phyloP scores from a whole-genome alignment of 2,113 vertebrate genomes.

The Penelope pileata region DNA sequence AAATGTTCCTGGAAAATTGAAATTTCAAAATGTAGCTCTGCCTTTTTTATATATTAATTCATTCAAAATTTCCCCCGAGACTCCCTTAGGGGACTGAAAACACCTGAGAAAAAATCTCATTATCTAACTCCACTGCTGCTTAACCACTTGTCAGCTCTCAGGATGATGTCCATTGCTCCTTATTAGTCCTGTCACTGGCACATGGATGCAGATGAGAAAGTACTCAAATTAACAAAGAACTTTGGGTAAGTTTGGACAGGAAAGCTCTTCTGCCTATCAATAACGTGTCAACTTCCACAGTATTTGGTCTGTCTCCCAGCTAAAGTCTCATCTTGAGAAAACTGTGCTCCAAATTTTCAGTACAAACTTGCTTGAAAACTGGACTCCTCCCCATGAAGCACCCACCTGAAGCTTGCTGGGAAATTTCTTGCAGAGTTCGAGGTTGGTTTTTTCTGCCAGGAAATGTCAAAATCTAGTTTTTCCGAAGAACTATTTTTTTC shows the following conservation, averaged over 20 bases:
- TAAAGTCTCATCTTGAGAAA: neutral
- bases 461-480: neutral
- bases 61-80: constrained; percentile 12
- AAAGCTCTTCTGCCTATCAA: neutral
- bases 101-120: neutral
- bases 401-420: neutral
- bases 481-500: neutral
- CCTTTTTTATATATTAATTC: neutral
- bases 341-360: neutral
- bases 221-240: neutral
- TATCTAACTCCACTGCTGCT: neutral
- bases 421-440: neutral
- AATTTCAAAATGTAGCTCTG: constrained; percentile 13
- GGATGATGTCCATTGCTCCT: neutral
- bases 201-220: neutral
- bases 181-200: neutral
- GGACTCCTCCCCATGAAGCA: neutral
- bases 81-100: neutral
- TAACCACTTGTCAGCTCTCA: constrained; percentile 15
- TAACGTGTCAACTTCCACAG: neutral
- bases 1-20: neutral
- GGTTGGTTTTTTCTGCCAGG: neutral
- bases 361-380: neutral
- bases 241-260: neutral
- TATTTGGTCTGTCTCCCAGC: neutral